Evolutionary conservation across 2,888 invertebrate genomes (phyloP).

Genomic region (Theretra japonica): DNA sequence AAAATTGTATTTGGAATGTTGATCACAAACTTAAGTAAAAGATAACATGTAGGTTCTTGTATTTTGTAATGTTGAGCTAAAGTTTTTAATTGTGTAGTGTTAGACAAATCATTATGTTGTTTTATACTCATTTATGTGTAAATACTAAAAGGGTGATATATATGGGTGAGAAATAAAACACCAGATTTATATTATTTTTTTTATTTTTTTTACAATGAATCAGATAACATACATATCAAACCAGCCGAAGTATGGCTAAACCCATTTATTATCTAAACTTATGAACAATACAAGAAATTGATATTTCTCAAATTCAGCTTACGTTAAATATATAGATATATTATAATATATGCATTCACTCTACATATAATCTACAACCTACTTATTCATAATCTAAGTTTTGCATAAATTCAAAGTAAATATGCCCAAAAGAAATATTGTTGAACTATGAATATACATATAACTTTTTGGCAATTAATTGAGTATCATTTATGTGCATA

Average conservation of each 20-base stretch:
- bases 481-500: conserved; percentile 86
- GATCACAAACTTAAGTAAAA: no score
- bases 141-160: no score
- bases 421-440: conserved; percentile 85
- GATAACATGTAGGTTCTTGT: no score
- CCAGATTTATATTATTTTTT: conserved; percentile 68
- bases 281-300: conserved; percentile 85
- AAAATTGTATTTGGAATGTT: no score
- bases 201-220: conserved; percentile 83
- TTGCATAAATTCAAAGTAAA: conserved; percentile 85
- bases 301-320: conserved; percentile 85
- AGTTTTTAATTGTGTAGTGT: no score
- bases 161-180: conserved; percentile 67
- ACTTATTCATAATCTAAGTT: conserved; percentile 84
- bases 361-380: conserved; percentile 85
- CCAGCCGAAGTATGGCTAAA: conserved; percentile 85
- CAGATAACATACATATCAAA: conserved; percentile 85
- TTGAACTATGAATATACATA: conserved; percentile 85
- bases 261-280: conserved; percentile 85
- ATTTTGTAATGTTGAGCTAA: no score
- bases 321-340: conserved; percentile 82
- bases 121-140: no score
- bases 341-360: conserved; percentile 83
- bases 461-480: conserved; percentile 86
- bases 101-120: no score